Base-by-base conservation (phyloP, 2,797 vertebrate genomes). In the Crenuchus spilurus region DNA sequence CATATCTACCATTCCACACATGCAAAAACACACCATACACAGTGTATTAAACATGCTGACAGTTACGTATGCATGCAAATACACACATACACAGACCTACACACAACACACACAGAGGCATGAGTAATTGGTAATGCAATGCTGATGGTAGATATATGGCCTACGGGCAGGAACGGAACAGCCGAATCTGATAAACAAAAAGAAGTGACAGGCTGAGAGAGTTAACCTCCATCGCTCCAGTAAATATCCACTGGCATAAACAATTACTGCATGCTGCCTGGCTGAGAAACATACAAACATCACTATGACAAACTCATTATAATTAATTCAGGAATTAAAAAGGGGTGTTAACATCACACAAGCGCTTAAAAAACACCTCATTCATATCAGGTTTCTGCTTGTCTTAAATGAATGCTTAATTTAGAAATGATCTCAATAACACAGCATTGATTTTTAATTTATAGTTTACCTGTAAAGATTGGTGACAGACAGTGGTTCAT, bases 161-260 rank as follows among this genome's bases (percentile, higher is more conserved):
- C 67, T 81, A 79, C 82, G 26, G 65, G 79, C 41, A 33, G 24
- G 26, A 83, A 41, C 14, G 39, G 22, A 26, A 60, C 81, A 82
- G 78, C 83, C 66, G 85, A 88, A 91, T 91, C 86, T 87, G 83
- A 88, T 79, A 77, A 87, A 86, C 77, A 86, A 86, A 65, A 85
- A 77, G 80, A 72, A 76, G 82, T 75, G 74, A 87, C 80, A 80
- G 77, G 72, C 28, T 88, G 83, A 76, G 80, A 79, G 86, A 82
- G 82, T 87, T 86, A 84, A 90, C 87, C 87, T 84, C 81, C 75
- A 42, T 78, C 82, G 77, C 87, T 85, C 80, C 74, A 67, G 84
- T 88, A 90, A 91, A 90, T 74, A 88, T 82, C 88, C 85, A 70
- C 72, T 85, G 81, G 90, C 89, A 83, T 87, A 86, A 90, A 90